Percentiles rank a stretch among this genome's conserved stretches.
Evolutionary conservation across 1,140 invertebrate species (phyloP).

Genomic region (Musca domestica): DNA sequence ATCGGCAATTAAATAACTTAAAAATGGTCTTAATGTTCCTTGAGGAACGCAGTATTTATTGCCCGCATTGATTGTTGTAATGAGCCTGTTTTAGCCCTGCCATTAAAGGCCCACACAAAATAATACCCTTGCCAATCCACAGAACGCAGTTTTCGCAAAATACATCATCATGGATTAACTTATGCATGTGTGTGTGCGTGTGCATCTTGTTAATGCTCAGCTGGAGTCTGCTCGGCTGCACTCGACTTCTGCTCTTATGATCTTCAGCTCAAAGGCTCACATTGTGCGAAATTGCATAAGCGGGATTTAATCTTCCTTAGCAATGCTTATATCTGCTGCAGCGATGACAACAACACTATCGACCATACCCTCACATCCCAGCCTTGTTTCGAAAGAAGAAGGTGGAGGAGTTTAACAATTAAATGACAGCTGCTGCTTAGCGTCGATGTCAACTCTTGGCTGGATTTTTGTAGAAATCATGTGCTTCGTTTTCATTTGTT

Average conservation of each 20-base stretch:
- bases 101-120: too few species aligned
- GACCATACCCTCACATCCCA: too few species aligned
- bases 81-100: too few species aligned
- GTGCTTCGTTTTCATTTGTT: not conserved
- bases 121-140: too few species aligned
- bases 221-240: slow-evolving; percentile 3
- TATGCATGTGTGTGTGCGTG: not conserved
- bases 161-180: too few species aligned
- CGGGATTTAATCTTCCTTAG: slow-evolving; percentile 14
- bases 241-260: slow-evolving; percentile 21
- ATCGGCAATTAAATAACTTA: too few species aligned
- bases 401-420: not conserved
- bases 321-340: not conserved
- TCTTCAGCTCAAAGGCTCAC: slow-evolving; percentile 18
- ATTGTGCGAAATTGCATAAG: slow-evolving; percentile 11
- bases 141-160: too few species aligned
- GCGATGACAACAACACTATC: too few species aligned
- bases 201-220: slow-evolving; percentile 8
- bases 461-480: not conserved
- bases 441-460: slow-evolving; percentile 11
- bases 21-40: too few species aligned
- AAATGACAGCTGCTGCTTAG: slow-evolving; percentile 18
- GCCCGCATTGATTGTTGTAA: too few species aligned
- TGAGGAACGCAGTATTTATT: too few species aligned
- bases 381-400: too few species aligned